phyloP scores from a whole-genome alignment of 2,113 vertebrate species.

The Rostratula benghalensis region DNA sequence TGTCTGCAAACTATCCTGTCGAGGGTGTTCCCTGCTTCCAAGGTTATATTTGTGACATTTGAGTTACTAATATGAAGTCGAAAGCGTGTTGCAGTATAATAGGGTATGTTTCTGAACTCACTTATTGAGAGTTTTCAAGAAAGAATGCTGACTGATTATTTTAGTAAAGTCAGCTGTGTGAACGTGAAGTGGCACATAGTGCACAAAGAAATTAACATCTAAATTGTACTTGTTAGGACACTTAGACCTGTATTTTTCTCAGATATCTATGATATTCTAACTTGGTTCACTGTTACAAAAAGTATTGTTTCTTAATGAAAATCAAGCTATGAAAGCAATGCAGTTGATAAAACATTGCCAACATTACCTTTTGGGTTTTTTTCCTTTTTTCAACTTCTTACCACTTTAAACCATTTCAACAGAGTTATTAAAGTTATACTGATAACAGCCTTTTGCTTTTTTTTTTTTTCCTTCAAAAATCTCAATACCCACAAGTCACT shows the following conservation, averaged over 20 bases:
- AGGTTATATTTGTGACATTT: not conserved
- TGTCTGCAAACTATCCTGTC: not conserved
- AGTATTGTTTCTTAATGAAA: not conserved
- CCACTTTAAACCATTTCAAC: not conserved
- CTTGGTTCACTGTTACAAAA: not conserved
- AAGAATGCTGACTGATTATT: not conserved
- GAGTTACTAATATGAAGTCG: not conserved
- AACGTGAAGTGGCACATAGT: not conserved
- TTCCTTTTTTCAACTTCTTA: not conserved
- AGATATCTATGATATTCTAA: not conserved
- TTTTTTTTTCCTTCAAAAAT: not conserved
- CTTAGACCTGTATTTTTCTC: not conserved
- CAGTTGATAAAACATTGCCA: not conserved
- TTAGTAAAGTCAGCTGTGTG: not conserved
- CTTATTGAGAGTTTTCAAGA: not conserved
- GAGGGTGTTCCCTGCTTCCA: not conserved
- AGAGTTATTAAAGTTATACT: not conserved
- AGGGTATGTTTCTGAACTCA: not conserved
- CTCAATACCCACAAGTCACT: not conserved
- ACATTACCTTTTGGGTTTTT: not conserved
- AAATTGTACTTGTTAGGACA: not conserved
- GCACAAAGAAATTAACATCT: not conserved
- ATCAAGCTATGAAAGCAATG: not conserved
- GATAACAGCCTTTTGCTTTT: not conserved
- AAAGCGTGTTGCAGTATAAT: not conserved